phyloP scores from a whole-genome alignment of 2,888 invertebrate species.

The Dione juno region DNA sequence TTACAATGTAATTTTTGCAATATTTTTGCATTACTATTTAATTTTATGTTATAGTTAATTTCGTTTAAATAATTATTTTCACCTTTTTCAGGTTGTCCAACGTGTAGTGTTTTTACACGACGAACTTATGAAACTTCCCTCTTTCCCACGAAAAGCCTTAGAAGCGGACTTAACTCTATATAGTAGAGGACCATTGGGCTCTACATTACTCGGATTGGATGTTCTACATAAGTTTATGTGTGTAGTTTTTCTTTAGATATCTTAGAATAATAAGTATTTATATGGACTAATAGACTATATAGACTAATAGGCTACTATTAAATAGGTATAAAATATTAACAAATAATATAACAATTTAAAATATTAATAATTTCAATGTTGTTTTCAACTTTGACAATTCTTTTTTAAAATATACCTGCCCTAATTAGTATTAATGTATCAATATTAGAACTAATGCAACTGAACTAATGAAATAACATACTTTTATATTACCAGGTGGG shows the following conservation, averaged over 20 bases:
- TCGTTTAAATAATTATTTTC: neutral
- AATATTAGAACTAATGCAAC: too few species aligned
- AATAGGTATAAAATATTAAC: too few species aligned
- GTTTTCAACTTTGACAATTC: too few species aligned
- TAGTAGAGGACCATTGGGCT: constrained; percentile 94
- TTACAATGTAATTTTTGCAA: too few species aligned
- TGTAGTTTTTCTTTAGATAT: constrained; percentile 43
- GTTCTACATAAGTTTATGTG: constrained; percentile 98
- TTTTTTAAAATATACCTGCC: too few species aligned
- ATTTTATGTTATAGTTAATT: neutral
- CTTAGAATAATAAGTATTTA: neutral
- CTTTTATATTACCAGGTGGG: constrained; percentile 86
- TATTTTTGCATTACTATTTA: too few species aligned
- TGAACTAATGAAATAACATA: neutral
- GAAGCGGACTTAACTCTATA: constrained; percentile 98
- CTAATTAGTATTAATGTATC: too few species aligned
- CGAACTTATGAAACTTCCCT: constrained; percentile 98
- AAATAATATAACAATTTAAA: too few species aligned
- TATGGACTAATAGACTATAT: too few species aligned
- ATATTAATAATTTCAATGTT: too few species aligned
- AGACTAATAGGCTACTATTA: too few species aligned
- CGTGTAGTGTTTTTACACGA: constrained; percentile 99
- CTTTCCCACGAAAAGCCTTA: constrained; percentile 98
- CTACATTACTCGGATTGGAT: constrained; percentile 95
- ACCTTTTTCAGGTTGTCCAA: constrained; percentile 90